A percentile compares a stretch with the other conserved stretches of the same genome.
Conservation (phyloP, 2,113 vertebrate genomes). For the Prionailurus bengalensis region DNA sequence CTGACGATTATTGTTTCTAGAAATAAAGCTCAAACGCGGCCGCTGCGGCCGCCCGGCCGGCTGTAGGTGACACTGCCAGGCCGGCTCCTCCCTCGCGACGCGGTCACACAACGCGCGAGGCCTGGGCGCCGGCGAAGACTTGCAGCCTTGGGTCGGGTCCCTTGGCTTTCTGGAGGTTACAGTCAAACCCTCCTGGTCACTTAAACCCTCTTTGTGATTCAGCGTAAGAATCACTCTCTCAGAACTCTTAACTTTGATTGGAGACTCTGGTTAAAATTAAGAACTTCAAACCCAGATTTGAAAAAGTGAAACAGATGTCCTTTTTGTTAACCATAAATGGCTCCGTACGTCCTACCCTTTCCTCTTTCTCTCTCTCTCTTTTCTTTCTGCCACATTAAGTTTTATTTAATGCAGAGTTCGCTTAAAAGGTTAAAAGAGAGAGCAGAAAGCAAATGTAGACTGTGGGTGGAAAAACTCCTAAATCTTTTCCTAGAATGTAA, state of each 20-base stretch:
- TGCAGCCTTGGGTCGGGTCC: neutral
- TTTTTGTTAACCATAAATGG: slow-evolving; percentile 89
- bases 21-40: neutral
- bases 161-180: slow-evolving; percentile 42
- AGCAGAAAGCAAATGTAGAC: slow-evolving; percentile 67
- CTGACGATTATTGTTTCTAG: neutral
- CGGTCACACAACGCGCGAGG: neutral
- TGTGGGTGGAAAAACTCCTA: slow-evolving; percentile 79
- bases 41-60: neutral
- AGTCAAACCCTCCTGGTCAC: slow-evolving; percentile 82
- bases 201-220: slow-evolving; percentile 80
- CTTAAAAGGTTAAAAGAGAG: slow-evolving; percentile 73
- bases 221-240: slow-evolving; percentile 77
- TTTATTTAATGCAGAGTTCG: slow-evolving; percentile 86
- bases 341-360: slow-evolving; percentile 79
- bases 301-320: slow-evolving; percentile 93
- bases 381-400: slow-evolving; percentile 83
- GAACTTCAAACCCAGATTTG: slow-evolving; percentile 90
- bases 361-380: neutral
- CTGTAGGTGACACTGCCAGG: neutral
- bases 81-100: neutral
- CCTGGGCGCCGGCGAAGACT: neutral
- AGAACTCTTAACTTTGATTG: slow-evolving; percentile 88
- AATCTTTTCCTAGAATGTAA: slow-evolving; percentile 78
- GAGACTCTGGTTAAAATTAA: slow-evolving; percentile 92